These are phyloP conservation scores for Lottia scabra DNA, from an alignment of 2,888 invertebrate species.

Conservation along the genomic window DNA sequence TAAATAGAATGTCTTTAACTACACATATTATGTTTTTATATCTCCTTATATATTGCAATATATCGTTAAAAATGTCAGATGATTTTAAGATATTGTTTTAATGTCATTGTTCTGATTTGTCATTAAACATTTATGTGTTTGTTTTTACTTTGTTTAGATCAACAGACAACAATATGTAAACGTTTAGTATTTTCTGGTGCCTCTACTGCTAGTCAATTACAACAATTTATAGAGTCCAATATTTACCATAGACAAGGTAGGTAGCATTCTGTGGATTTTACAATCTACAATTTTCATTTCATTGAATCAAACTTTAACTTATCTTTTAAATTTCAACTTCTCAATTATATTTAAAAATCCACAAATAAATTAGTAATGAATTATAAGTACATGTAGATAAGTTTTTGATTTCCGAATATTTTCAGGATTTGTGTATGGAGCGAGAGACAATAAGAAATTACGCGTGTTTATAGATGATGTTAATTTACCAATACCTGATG, in stretches of 20 bases:
- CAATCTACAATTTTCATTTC: no score
- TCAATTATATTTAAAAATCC: no score
- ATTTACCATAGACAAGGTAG: slow-evolving; percentile 68
- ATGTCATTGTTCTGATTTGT: background rate
- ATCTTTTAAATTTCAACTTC: no score
- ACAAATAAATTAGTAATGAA: no score
- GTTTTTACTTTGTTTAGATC: slow-evolving; percentile 40
- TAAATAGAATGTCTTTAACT: no score
- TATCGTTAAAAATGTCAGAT: no score
- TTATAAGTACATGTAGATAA: background rate
- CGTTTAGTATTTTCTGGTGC: slow-evolving; percentile 66
- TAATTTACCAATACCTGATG: slow-evolving; percentile 63
- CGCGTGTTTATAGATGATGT: slow-evolving; percentile 69
- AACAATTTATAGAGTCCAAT: slow-evolving; percentile 67
- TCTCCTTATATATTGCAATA: no score
- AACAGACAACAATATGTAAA: slow-evolving; percentile 58
- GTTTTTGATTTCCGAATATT: background rate
- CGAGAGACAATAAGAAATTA: slow-evolving; percentile 66
- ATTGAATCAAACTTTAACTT: no score
- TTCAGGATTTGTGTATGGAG: slow-evolving; percentile 69
- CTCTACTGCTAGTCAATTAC: slow-evolving; percentile 65
- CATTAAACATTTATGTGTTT: background rate
- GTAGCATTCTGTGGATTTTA: background rate
- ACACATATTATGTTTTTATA: no score
- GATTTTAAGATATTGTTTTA: background rate